phyloP scores from a whole-genome alignment of 2,797 vertebrate genomes.

The Anabacerthia variegaticeps region DNA sequence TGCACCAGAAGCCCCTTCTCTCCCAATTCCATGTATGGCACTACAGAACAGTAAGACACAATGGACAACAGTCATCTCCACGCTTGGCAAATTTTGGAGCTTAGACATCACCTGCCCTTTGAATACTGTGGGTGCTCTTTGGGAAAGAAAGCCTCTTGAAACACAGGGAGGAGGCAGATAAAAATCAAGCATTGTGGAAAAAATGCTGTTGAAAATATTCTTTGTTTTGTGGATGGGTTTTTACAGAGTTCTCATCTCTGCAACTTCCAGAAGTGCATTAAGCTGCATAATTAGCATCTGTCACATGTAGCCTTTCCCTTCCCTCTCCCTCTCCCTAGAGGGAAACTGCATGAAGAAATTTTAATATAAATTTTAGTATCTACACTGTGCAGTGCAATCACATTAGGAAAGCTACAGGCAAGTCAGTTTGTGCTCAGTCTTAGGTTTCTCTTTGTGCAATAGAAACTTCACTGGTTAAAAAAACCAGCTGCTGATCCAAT shows the following conservation, averaged over 20 bases:
- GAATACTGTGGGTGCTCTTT: rapidly evolving
- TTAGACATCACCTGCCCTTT: not conserved
- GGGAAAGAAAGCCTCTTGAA: not conserved
- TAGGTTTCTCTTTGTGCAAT: not conserved
- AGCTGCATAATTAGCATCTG: constrained; percentile 65
- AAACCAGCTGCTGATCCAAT: not conserved
- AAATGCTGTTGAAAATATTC: not conserved
- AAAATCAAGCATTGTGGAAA: not conserved
- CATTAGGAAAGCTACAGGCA: not conserved
- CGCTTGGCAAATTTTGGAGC: not conserved
- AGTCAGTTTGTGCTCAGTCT: not conserved
- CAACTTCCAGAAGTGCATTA: constrained; percentile 65
- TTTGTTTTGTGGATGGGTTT: constrained; percentile 15
- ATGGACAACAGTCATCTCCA: not conserved
- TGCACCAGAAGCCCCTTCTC: not conserved
- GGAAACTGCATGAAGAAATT: constrained; percentile 35
- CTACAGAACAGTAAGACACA: not conserved
- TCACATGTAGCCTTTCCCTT: constrained; percentile 53
- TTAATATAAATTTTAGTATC: constrained; percentile 37
- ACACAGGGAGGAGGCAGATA: not conserved
- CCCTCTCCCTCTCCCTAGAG: constrained; percentile 44
- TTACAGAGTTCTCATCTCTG: not conserved
- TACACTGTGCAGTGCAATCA: not conserved
- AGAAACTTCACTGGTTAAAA: not conserved
- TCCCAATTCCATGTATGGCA: not conserved